A percentile compares a stretch with the other conserved stretches of the same genome.
These are phyloP conservation scores for Lasiurus borealis DNA, from an alignment of 2,113 vertebrate species.

Conservation along the genomic window DNA sequence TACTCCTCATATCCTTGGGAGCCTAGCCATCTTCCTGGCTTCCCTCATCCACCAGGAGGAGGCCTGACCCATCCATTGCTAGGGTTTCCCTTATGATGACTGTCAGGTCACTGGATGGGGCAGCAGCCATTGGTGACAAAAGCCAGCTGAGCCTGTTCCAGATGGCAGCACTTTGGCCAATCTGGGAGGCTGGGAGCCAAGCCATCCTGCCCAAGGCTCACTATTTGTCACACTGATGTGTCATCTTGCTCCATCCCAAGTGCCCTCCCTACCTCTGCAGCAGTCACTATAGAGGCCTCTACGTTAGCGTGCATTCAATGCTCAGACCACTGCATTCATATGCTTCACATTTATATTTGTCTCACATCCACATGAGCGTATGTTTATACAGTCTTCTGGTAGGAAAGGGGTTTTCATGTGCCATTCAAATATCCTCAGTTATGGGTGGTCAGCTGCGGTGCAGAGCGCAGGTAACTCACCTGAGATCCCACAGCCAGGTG, in stretches of 20 bases:
- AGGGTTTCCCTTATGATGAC: background rate
- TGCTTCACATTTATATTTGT: background rate
- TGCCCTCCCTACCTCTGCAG: background rate
- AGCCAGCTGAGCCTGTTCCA: background rate
- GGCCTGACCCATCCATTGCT: fast-evolving
- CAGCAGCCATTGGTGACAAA: background rate
- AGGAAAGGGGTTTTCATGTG: background rate
- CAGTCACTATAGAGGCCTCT: background rate
- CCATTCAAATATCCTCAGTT: background rate
- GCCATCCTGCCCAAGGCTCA: background rate
- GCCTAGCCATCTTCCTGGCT: background rate
- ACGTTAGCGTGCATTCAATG: fast-evolving
- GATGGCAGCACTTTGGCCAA: background rate
- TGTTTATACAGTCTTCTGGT: background rate
- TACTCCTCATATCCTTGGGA: background rate
- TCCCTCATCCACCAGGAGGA: background rate
- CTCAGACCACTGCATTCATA: background rate
- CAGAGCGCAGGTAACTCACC: background rate
- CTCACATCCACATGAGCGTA: background rate
- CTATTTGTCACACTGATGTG: fast-evolving
- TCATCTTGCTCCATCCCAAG: background rate
- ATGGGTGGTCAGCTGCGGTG: background rate
- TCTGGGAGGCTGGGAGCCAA: background rate
- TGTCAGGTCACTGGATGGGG: background rate
- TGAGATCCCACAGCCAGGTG: background rate